Conservation (phyloP, 1,140 invertebrate genomes). For the Phortica variegata region DNA sequence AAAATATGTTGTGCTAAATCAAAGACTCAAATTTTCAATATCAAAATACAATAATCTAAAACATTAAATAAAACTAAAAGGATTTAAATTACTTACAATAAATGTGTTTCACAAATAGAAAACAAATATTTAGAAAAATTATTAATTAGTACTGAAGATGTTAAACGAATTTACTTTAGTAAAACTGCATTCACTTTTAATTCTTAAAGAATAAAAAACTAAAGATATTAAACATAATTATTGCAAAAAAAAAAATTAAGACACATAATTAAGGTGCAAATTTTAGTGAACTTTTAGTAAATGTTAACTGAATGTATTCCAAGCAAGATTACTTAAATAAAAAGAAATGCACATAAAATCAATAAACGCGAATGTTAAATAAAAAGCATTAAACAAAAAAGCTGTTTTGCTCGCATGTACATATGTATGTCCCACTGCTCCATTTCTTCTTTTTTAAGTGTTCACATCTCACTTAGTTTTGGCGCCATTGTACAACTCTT, state of each 20-base stretch:
- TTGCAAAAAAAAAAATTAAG: conserved; percentile 14
- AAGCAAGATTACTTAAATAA: conserved; percentile 25
- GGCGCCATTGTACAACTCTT: conserved; percentile 1
- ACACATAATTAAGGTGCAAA: conserved; percentile 9
- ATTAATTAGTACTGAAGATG: conserved; percentile 53
- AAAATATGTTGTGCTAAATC: conserved; percentile 13
- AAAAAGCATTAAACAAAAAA: conserved; percentile 31
- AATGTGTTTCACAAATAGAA: conserved; percentile 38
- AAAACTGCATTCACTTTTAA: conserved; percentile 51
- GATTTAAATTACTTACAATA: too few relatives aligned
- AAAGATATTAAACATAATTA: conserved; percentile 21
- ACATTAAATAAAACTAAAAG: conserved; percentile 8
- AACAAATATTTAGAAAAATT: conserved; percentile 10
- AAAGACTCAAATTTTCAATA: too few relatives aligned
- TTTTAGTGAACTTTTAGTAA: conserved; percentile 46
- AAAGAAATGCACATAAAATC: conserved; percentile 48
- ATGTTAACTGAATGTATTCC: conserved; percentile 50
- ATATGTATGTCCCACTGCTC: too few relatives aligned
- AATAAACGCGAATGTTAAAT: conserved; percentile 39
- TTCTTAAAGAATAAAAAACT: conserved; percentile 18
- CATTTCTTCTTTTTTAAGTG: too few relatives aligned
- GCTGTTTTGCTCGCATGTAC: conserved; percentile 18
- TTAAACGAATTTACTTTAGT: conserved; percentile 57
- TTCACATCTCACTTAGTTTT: not conserved
- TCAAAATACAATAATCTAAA: too few relatives aligned